Percentiles rank a stretch among this genome's conserved stretches.
phyloP scores from a whole-genome alignment of 2,113 vertebrate species.

The Cathartes aura region DNA sequence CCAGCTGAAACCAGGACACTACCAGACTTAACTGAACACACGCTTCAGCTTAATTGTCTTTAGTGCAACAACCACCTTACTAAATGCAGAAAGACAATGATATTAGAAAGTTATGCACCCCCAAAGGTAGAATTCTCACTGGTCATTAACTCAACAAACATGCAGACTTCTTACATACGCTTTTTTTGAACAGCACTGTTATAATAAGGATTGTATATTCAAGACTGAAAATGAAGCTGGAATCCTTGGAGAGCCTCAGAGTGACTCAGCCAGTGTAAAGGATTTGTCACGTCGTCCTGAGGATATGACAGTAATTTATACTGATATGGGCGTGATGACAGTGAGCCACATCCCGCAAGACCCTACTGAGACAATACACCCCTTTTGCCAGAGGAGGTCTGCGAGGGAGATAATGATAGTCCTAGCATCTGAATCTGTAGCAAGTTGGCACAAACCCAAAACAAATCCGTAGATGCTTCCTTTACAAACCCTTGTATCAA shows the following conservation, averaged over 20 bases:
- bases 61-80: not conserved
- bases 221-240: not conserved
- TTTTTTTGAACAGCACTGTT: not conserved
- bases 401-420: not conserved
- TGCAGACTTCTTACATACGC: not conserved
- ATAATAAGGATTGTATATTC: not conserved
- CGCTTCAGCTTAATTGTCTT: not conserved
- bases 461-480: not conserved
- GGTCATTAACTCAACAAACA: not conserved
- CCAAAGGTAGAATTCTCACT: not conserved
- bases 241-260: conserved; percentile 1
- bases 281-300: not conserved
- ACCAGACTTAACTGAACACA: not conserved
- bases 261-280: conserved; percentile 22
- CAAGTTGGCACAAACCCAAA: not conserved
- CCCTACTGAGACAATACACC: not conserved
- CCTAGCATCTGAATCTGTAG: not conserved
- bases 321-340: not conserved
- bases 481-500: not conserved
- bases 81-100: not conserved
- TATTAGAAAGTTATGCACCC: not conserved
- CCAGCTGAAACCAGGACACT: not conserved
- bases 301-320: conserved; percentile 46
- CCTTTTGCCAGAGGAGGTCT: not conserved
- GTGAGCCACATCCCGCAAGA: not conserved